Percentiles rank a stretch among this genome's conserved stretches.
These are phyloP conservation scores for Myrmophylax atrothorax DNA, from an alignment of 2,113 vertebrate genomes.

Conservation along the genomic window DNA sequence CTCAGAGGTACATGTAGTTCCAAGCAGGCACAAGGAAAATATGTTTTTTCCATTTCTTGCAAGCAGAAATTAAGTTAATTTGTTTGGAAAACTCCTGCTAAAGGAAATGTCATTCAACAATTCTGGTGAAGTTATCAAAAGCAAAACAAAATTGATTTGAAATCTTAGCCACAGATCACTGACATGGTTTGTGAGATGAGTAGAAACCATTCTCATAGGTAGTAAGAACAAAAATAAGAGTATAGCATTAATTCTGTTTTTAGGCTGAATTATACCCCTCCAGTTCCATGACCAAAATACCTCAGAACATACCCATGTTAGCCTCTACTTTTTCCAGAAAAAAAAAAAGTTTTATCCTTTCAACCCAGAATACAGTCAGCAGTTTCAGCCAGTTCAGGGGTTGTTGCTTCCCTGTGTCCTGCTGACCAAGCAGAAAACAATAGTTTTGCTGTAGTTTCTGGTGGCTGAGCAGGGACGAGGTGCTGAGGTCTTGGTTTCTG, in stretches of 20 bases:
- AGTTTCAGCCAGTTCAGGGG: neutral
- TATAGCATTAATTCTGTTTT: neutral
- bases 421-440: neutral
- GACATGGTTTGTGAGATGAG: neutral
- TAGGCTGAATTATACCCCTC: neutral
- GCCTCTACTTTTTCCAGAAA: neutral
- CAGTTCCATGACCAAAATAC: neutral
- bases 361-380: neutral
- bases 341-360: neutral
- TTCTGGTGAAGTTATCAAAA: conserved; percentile 6
- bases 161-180: neutral
- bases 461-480: neutral
- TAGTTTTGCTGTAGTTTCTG: neutral
- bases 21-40: conserved; percentile 23
- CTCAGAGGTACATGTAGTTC: neutral
- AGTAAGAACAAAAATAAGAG: neutral
- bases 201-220: neutral
- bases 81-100: neutral
- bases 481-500: neutral
- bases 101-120: neutral
- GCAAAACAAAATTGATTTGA: neutral
- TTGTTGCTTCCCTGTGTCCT: neutral
- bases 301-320: neutral
- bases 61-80: neutral
- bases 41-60: conserved; percentile 4